Percentiles rank a stretch among this genome's conserved stretches.
These are phyloP conservation scores for Brachyhypopomus gauderio DNA, from an alignment of 2,113 vertebrate species.

Conservation along the genomic window DNA sequence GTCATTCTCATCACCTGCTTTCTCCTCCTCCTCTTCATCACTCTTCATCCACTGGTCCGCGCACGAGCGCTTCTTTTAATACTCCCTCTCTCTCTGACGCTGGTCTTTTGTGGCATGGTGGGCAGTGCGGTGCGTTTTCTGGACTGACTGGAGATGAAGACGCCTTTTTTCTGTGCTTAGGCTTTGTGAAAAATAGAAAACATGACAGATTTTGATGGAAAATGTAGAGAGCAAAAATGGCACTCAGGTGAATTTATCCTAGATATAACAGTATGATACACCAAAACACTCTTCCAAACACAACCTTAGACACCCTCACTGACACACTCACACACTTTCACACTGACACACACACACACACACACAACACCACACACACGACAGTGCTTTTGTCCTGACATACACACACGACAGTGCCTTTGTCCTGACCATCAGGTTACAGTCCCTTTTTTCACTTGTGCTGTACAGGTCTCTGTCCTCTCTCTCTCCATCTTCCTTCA, in stretches of 20 bases:
- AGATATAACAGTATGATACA: not conserved
- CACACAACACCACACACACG: slow-evolving; percentile 1
- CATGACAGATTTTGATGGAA: slow-evolving; percentile 36
- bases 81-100: slow-evolving; percentile 11
- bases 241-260: slow-evolving; percentile 7
- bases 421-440: slow-evolving; percentile 23
- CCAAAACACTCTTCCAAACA: not conserved
- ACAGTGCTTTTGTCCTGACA: too few relatives aligned
- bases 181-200: slow-evolving; percentile 9
- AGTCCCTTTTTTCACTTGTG: slow-evolving; percentile 43
- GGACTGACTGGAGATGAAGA: slow-evolving; percentile 23
- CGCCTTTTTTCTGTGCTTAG: slow-evolving; percentile 15
- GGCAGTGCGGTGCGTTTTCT: slow-evolving; percentile 23
- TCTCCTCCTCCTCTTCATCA: slow-evolving; percentile 2
- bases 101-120: slow-evolving; percentile 9
- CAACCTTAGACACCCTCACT: not conserved
- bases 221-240: slow-evolving; percentile 42
- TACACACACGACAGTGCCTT: slow-evolving; percentile 23
- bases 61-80: slow-evolving; percentile 21
- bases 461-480: slow-evolving; percentile 36
- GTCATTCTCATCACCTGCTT: slow-evolving; percentile 43
- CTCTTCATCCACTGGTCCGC: slow-evolving; percentile 11
- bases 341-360: not conserved
- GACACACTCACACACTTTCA: not conserved
- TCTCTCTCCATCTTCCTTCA: slow-evolving; percentile 45